Percentiles rank a stretch among this genome's conserved stretches.
phyloP scores from a whole-genome alignment of 2,888 invertebrate species.

The Troides helena region DNA sequence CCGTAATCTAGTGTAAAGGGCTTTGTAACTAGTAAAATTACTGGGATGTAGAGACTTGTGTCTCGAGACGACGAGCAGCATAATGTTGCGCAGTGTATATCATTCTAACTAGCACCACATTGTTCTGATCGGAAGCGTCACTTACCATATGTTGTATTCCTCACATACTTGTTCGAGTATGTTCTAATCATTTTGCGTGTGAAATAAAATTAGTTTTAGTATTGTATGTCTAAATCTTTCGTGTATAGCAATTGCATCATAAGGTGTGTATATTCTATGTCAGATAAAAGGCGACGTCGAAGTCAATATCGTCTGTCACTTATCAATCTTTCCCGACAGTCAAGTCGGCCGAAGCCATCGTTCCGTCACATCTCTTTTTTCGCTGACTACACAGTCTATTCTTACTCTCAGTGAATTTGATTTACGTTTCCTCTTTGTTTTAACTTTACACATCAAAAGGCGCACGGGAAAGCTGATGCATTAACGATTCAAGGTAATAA shows the following conservation, averaged over 20 bases:
- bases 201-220: background rate
- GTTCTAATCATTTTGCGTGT: background rate
- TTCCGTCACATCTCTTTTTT: slow-evolving; percentile 2
- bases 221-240: background rate
- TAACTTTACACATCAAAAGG: background rate
- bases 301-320: slow-evolving; percentile 13
- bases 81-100: too few species aligned
- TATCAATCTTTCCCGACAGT: slow-evolving; percentile 4
- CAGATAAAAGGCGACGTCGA: slow-evolving; percentile 15
- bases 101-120: too few species aligned
- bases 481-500: slow-evolving; percentile 10
- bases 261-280: slow-evolving; percentile 11
- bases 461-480: background rate
- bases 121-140: too few species aligned
- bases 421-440: slow-evolving; percentile 2
- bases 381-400: slow-evolving; percentile 1
- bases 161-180: background rate
- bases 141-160: too few species aligned
- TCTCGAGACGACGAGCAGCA: too few species aligned
- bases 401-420: slow-evolving; percentile 3
- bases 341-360: slow-evolving; percentile 2
- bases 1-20: too few species aligned
- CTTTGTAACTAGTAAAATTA: too few species aligned
- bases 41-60: too few species aligned
- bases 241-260: background rate